Conservation (phyloP, 2,888 invertebrate species). For the Fragum fragum region DNA sequence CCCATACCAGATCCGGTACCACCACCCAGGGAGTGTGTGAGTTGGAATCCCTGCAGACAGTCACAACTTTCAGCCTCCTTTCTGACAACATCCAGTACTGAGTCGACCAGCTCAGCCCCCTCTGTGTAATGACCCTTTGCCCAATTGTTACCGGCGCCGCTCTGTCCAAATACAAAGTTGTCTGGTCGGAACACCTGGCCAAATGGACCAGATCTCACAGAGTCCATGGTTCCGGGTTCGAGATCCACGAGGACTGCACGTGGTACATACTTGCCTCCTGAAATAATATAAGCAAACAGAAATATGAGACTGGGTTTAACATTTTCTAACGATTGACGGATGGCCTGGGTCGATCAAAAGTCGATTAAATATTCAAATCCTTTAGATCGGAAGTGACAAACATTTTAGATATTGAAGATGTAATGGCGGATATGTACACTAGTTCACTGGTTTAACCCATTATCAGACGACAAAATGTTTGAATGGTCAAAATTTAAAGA, state of each 20-base stretch:
- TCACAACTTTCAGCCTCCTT: slow-evolving; percentile 84
- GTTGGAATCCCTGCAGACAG: slow-evolving; percentile 85
- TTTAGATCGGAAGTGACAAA: too few relatives aligned
- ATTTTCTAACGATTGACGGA: too few relatives aligned
- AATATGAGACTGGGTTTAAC: too few relatives aligned
- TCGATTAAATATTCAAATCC: too few relatives aligned
- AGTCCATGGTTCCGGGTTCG: slow-evolving; percentile 99
- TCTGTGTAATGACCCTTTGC: slow-evolving; percentile 97
- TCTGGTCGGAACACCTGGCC: slow-evolving; percentile 92
- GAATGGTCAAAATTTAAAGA: too few relatives aligned
- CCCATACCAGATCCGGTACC: slow-evolving; percentile 97
- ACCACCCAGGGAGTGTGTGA: slow-evolving; percentile 91
- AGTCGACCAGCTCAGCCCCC: slow-evolving; percentile 90
- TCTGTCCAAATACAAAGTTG: slow-evolving; percentile 94
- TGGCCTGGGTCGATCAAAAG: too few relatives aligned
- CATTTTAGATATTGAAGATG: too few relatives aligned
- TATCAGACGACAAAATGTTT: too few relatives aligned
- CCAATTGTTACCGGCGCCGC: slow-evolving; percentile 92
- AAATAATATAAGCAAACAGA: background rate
- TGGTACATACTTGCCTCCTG: slow-evolving; percentile 95
- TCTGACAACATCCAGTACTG: slow-evolving; percentile 83
- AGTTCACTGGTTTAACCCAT: too few relatives aligned
- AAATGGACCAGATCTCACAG: slow-evolving; percentile 97
- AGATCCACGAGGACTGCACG: slow-evolving; percentile 97
- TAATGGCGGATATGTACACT: too few relatives aligned